Evolutionary conservation across 2,888 invertebrate genomes (phyloP).

Genomic region (Aphidoletes aphidimyza): DNA sequence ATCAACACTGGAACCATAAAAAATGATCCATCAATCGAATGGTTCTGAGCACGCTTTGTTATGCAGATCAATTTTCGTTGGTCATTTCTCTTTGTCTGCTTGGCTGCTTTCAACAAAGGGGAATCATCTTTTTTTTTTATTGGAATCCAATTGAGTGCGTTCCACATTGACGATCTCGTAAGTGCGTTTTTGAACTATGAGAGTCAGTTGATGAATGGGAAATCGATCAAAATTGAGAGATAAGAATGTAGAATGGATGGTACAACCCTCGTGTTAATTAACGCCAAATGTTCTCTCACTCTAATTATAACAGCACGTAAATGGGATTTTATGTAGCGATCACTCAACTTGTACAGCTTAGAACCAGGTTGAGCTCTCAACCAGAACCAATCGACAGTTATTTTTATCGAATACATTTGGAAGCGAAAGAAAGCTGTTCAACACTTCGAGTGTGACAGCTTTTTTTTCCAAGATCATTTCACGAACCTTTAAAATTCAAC

Average conservation of each 20-base stretch:
- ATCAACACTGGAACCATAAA: neutral
- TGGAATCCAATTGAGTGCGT: too few species aligned
- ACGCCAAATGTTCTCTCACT: conserved; percentile 19
- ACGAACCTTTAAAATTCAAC: neutral
- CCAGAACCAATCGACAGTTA: too few species aligned
- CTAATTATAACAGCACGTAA: neutral
- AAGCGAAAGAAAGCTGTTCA: neutral
- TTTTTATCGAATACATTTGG: too few species aligned
- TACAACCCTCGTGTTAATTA: conserved; percentile 28
- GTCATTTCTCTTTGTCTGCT: too few species aligned
- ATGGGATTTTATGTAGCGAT: neutral
- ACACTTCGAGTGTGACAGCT: neutral
- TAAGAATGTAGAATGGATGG: neutral
- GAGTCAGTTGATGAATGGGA: neutral
- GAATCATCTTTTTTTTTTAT: too few species aligned
- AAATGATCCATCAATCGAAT: conserved; percentile 5
- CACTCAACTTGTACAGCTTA: too few species aligned
- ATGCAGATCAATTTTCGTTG: conserved; percentile 17
- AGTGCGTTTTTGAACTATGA: neutral
- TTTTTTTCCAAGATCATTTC: neutral
- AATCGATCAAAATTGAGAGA: neutral
- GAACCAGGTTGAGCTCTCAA: too few species aligned
- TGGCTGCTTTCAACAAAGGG: too few species aligned
- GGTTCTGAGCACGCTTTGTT: neutral
- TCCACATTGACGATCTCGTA: too few species aligned